Percentiles rank a stretch among this genome's conserved stretches.
phyloP scores from a whole-genome alignment of 2,113 vertebrate genomes.

The Psammodynastes pulverulentus region DNA sequence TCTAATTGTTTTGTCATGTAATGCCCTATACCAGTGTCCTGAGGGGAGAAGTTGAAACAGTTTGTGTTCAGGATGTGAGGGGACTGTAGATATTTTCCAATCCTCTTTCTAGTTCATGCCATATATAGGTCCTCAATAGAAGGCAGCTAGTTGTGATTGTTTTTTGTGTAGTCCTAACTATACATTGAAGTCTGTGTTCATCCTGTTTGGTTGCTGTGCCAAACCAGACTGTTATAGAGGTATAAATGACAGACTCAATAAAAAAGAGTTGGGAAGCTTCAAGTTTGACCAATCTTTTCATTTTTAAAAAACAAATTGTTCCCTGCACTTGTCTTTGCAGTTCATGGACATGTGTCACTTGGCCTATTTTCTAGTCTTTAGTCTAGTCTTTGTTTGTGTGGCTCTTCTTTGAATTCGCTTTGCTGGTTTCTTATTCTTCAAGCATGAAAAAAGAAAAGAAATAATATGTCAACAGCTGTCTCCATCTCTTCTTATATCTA shows the following conservation, averaged over 20 bases:
- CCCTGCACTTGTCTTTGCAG: neutral
- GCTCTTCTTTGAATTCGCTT: constrained; percentile 17
- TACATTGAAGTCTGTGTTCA: neutral
- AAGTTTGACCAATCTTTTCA: neutral
- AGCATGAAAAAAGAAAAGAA: neutral
- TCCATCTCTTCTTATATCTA: neutral
- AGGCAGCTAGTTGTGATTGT: neutral
- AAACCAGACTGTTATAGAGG: neutral
- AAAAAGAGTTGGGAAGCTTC: neutral
- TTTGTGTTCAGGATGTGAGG: neutral
- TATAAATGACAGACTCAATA: neutral
- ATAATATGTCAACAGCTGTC: neutral
- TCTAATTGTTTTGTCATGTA: neutral
- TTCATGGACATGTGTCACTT: neutral
- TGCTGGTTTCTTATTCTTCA: constrained; percentile 5
- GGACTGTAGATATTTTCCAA: neutral
- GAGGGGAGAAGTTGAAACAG: neutral
- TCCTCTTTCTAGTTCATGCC: neutral
- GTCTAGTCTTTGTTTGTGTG: neutral
- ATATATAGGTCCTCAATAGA: neutral
- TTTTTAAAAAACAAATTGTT: neutral
- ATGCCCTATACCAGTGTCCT: neutral
- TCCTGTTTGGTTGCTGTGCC: neutral
- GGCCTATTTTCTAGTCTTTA: neutral
- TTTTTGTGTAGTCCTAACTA: neutral